These are phyloP conservation scores for Thalassophryne amazonica DNA, from an alignment of 2,797 vertebrate genomes.

Conservation along the genomic window DNA sequence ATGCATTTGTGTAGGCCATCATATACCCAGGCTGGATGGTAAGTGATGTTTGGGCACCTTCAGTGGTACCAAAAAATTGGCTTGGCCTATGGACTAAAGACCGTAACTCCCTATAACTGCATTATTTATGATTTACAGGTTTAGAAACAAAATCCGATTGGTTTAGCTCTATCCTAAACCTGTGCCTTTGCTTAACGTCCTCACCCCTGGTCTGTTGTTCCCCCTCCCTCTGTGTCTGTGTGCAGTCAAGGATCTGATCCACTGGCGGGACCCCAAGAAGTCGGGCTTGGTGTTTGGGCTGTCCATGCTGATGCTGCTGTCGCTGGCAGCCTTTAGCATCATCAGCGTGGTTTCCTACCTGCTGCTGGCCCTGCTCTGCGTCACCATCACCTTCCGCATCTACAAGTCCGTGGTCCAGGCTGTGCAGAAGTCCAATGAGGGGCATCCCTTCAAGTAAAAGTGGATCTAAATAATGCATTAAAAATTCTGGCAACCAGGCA, in stretches of 20 bases:
- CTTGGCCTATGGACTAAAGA: no score
- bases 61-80: no score
- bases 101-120: no score
- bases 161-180: no score
- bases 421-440: conserved; percentile 89
- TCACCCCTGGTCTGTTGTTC: no score
- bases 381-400: conserved; percentile 94
- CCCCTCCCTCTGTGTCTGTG: not conserved
- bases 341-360: conserved; percentile 91
- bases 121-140: no score
- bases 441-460: conserved; percentile 92
- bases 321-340: conserved; percentile 91
- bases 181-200: no score
- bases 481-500: no score
- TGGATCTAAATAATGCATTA: not conserved
- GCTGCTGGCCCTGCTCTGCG: conserved; percentile 87
- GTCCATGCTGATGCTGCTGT: conserved; percentile 86
- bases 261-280: conserved; percentile 92
- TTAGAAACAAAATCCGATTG: no score
- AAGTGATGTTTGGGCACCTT: no score
- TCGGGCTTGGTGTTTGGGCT: conserved; percentile 86
- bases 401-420: conserved; percentile 93
- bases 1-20: no score
- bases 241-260: conserved; percentile 86
- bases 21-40: no score